A percentile compares a stretch with the other conserved stretches of the same genome.
phyloP scores from a whole-genome alignment of 64 coral and sea anemone genomes.

The Dendrophyllia cribrosa region DNA sequence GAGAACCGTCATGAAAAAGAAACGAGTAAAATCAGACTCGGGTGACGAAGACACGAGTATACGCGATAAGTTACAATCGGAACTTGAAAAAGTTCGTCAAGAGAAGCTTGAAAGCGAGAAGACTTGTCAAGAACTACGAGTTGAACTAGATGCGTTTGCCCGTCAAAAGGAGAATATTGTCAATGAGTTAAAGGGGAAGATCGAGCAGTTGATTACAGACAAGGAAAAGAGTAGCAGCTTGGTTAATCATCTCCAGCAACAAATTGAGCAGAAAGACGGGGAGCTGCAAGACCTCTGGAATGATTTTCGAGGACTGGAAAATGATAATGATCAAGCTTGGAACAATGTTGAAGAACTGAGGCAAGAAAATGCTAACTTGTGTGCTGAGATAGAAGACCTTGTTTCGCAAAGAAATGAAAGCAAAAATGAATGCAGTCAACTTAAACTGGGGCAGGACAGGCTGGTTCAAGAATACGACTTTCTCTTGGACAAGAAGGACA shows the following conservation, averaged over 20 bases:
- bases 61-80: conserved; percentile 17
- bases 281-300: neutral
- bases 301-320: conserved; percentile 9
- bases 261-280: neutral
- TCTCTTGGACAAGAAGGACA: neutral
- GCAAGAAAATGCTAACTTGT: neutral
- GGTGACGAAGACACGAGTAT: conserved; percentile 24
- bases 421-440: neutral
- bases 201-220: conserved; percentile 29
- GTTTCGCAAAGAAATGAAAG: neutral
- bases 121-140: conserved; percentile 51
- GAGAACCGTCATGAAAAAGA: conserved; percentile 52
- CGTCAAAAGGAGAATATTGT: conserved; percentile 61
- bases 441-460: neutral
- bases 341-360: conserved; percentile 6
- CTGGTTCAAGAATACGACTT: neutral
- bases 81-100: conserved; percentile 53
- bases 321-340: conserved; percentile 31
- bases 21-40: conserved; percentile 31
- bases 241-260: neutral
- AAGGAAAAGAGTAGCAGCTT: conserved; percentile 33
- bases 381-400: neutral
- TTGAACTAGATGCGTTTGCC: conserved; percentile 66
- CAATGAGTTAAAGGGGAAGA: conserved; percentile 40
- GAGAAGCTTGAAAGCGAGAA: conserved; percentile 66